Conservation (phyloP, 2,797 vertebrate species). For the Heteromormyrus szaboi region DNA sequence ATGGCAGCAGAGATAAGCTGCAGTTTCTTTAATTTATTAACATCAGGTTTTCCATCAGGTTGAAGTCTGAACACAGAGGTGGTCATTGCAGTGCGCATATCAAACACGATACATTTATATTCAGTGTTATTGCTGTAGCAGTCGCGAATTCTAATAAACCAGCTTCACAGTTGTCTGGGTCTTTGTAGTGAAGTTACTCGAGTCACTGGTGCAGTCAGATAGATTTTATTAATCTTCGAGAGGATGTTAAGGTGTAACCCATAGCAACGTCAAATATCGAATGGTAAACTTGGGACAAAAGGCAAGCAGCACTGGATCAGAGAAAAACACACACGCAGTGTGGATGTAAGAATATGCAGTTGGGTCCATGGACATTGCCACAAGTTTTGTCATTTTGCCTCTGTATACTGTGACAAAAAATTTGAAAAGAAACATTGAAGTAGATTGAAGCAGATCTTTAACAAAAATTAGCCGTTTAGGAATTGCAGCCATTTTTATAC, state of each 20-base stretch:
- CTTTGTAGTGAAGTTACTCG: neutral
- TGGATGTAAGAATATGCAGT: neutral
- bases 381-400: neutral
- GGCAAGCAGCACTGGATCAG: neutral
- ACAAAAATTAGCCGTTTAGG: neutral
- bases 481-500: neutral
- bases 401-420: neutral
- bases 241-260: neutral
- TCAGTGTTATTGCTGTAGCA: neutral
- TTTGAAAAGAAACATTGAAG: neutral
- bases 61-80: neutral
- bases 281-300: neutral
- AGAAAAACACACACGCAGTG: neutral
- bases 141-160: neutral
- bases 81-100: neutral
- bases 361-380: neutral
- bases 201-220: neutral
- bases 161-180: neutral
- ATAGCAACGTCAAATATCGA: neutral
- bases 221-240: neutral
- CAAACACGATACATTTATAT: neutral
- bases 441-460: neutral
- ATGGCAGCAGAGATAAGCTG: neutral
- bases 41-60: neutral
- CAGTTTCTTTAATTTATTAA: neutral